Conservation (phyloP, 2,113 vertebrate genomes). For the Strix uralensis region DNA sequence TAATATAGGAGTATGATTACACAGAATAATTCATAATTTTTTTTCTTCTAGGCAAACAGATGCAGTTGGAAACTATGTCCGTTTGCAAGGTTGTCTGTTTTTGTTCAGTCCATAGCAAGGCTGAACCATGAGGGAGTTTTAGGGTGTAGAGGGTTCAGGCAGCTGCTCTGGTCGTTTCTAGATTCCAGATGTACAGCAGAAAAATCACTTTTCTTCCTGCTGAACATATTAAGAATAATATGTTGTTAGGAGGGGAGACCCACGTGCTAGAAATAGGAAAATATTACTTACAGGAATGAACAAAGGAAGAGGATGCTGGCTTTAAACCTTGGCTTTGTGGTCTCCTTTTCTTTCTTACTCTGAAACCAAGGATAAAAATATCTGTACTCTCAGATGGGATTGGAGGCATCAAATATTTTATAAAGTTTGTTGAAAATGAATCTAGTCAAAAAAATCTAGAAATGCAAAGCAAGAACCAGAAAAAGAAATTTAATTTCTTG, state of each 20-base stretch:
- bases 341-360: not conserved
- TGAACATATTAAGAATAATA: slow-evolving; percentile 10
- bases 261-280: not conserved
- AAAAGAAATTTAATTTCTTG: not conserved
- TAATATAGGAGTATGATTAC: not conserved
- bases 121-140: not conserved
- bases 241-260: not conserved
- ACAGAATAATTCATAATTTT: slow-evolving; percentile 36
- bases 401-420: not conserved
- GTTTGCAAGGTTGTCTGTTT: not conserved
- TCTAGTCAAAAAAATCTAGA: not conserved
- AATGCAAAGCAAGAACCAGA: not conserved
- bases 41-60: slow-evolving; percentile 36
- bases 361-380: slow-evolving; percentile 9
- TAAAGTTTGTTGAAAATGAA: not conserved
- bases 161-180: not conserved
- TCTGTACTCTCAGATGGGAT: not conserved
- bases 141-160: not conserved
- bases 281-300: not conserved
- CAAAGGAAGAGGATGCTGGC: not conserved
- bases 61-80: not conserved
- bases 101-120: not conserved
- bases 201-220: not conserved
- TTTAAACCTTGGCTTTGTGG: not conserved
- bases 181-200: not conserved